A percentile compares a stretch with the other conserved stretches of the same genome.
Evolutionary conservation across 2,113 vertebrate species (phyloP).

Genomic region (Peucedramus taeniatus): DNA sequence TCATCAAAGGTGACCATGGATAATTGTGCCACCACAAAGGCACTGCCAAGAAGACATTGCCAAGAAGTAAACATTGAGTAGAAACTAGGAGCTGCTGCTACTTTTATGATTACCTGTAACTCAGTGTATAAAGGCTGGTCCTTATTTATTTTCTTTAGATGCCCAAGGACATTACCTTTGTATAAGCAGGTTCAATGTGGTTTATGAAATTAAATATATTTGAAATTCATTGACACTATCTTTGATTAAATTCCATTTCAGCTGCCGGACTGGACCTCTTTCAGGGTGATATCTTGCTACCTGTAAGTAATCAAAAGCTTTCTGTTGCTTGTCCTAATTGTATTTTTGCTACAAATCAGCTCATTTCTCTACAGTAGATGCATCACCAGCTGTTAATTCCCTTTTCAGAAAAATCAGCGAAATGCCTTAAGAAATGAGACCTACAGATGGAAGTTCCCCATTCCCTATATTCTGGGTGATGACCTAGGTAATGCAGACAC

Average conservation of each 20-base stretch:
- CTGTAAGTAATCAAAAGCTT: conserved; percentile 60
- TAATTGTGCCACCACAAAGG: background rate
- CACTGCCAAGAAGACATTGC: background rate
- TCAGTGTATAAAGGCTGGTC: background rate
- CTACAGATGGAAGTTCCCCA: conserved; percentile 84
- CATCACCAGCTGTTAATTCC: background rate
- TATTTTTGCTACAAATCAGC: background rate
- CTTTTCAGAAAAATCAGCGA: conserved; percentile 60
- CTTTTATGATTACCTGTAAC: background rate
- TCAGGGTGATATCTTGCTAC: conserved; percentile 84
- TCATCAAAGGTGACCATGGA: background rate
- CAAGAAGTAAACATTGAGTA: background rate
- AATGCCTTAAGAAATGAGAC: conserved; percentile 75
- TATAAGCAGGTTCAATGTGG: background rate
- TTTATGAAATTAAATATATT: background rate
- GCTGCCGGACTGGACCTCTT: conserved; percentile 80
- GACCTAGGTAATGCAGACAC: conserved; percentile 75
- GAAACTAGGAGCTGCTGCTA: background rate
- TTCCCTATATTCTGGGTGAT: conserved; percentile 89
- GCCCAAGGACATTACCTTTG: background rate
- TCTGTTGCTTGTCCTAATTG: background rate
- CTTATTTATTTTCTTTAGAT: background rate
- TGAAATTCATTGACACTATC: background rate
- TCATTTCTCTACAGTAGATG: background rate
- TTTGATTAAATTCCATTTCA: conserved; percentile 33